Evolutionary conservation across 2,888 invertebrate species (phyloP).

Genomic region (Icerya purchasi): DNA sequence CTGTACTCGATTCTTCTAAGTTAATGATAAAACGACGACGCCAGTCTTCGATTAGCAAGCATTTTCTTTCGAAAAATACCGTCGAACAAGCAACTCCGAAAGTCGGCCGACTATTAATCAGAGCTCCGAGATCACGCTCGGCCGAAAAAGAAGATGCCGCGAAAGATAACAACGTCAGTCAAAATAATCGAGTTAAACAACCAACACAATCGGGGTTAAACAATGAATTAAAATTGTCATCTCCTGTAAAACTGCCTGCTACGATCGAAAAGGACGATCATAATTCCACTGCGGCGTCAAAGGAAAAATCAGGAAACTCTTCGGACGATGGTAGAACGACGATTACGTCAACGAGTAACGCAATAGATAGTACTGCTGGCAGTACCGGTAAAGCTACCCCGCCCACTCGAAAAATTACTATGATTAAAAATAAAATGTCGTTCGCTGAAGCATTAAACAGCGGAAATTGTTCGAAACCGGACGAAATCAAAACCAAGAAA

Average conservation of each 20-base stretch:
- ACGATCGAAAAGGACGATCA: not conserved
- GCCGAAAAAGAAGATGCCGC: too few species aligned
- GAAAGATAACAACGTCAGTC: not conserved
- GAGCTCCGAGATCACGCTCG: too few species aligned
- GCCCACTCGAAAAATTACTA: not conserved
- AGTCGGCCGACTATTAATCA: too few species aligned
- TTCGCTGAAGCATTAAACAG: not conserved
- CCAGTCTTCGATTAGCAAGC: not conserved
- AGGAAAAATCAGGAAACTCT: not conserved
- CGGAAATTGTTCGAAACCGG: not conserved
- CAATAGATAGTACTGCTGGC: not conserved
- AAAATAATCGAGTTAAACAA: too few species aligned
- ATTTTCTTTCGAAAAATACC: not conserved
- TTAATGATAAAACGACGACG: not conserved
- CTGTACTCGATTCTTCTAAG: too few species aligned
- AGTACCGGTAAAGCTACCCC: too few species aligned
- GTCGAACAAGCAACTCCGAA: not conserved
- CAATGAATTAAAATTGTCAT: too few species aligned
- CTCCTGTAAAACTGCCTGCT: too few species aligned
- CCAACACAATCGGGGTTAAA: too few species aligned
- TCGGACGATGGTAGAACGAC: not conserved
- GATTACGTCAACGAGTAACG: not conserved
- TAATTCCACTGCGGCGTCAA: not conserved
- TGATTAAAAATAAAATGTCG: not conserved
- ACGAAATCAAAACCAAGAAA: constrained; percentile 1